Evolutionary conservation across 1,140 invertebrate species (phyloP).

Genomic region (Planococcus citri): DNA sequence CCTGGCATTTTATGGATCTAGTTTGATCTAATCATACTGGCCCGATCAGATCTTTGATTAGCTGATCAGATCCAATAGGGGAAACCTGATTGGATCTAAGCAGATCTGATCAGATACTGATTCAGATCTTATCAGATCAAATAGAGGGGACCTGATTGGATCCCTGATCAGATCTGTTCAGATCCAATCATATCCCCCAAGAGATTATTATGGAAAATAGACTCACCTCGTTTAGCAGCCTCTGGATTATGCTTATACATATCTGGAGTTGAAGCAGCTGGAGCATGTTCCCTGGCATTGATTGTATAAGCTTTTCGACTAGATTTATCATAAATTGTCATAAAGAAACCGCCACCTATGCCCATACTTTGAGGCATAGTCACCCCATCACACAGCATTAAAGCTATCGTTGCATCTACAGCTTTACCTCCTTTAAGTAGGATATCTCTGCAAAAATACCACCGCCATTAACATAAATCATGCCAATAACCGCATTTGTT

Average conservation of each 20-base stretch:
- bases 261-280: constrained; percentile 38
- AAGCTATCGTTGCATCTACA: constrained; percentile 68
- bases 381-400: constrained; percentile 69
- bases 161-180: too few species aligned
- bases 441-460: constrained; percentile 40
- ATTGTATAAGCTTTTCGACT: constrained; percentile 38
- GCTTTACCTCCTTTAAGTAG: constrained; percentile 56
- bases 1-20: too few species aligned
- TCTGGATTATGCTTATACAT: constrained; percentile 47
- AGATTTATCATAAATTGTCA: constrained; percentile 55
- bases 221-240: constrained; percentile 39
- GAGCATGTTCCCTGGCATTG: constrained; percentile 58
- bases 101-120: too few species aligned
- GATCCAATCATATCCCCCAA: too few species aligned
- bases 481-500: background rate
- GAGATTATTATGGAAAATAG: too few species aligned
- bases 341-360: constrained; percentile 67
- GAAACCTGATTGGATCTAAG: too few species aligned
- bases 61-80: too few species aligned
- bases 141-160: too few species aligned
- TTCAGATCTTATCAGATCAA: too few species aligned
- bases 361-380: constrained; percentile 68
- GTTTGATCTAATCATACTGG: background rate
- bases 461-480: background rate
- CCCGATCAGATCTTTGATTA: too few species aligned